phyloP scores from a whole-genome alignment of 2,888 invertebrate species.

The Clunio marinus region DNA sequence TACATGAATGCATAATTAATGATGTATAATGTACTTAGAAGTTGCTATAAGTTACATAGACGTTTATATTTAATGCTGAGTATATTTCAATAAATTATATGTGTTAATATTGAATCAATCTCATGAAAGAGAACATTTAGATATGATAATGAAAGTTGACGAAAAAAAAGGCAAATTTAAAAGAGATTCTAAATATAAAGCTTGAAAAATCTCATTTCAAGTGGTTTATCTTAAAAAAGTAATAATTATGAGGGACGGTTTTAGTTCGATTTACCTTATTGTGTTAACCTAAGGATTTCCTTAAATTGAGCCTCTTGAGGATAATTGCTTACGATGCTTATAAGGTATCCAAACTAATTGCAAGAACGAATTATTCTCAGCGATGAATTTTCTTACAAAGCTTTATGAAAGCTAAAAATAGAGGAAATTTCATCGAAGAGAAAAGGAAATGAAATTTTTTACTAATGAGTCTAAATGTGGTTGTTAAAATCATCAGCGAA shows the following conservation, averaged over 20 bases:
- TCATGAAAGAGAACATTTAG: not conserved
- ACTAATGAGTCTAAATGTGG: not conserved
- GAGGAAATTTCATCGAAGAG: too few relatives aligned
- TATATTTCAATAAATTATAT: too few relatives aligned
- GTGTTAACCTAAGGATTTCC: conserved; percentile 19
- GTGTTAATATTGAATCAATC: too few relatives aligned
- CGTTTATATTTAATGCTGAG: too few relatives aligned
- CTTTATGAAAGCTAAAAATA: too few relatives aligned
- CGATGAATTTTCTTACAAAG: too few relatives aligned
- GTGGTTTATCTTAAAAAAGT: too few relatives aligned
- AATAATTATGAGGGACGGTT: not conserved
- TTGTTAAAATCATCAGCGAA: not conserved
- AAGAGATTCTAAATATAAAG: not conserved
- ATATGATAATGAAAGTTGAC: not conserved
- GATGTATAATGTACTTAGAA: too few relatives aligned
- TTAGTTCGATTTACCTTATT: conserved; percentile 30
- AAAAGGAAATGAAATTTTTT: too few relatives aligned
- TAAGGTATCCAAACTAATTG: not conserved
- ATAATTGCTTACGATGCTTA: conserved; percentile 16
- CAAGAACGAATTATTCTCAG: not conserved
- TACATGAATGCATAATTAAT: too few relatives aligned
- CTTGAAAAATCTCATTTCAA: not conserved
- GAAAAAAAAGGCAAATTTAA: too few relatives aligned
- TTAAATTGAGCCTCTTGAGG: conserved; percentile 29
- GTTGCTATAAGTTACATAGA: too few relatives aligned